phyloP scores from a whole-genome alignment of 2,113 vertebrate genomes.

The Daboia siamensis region DNA sequence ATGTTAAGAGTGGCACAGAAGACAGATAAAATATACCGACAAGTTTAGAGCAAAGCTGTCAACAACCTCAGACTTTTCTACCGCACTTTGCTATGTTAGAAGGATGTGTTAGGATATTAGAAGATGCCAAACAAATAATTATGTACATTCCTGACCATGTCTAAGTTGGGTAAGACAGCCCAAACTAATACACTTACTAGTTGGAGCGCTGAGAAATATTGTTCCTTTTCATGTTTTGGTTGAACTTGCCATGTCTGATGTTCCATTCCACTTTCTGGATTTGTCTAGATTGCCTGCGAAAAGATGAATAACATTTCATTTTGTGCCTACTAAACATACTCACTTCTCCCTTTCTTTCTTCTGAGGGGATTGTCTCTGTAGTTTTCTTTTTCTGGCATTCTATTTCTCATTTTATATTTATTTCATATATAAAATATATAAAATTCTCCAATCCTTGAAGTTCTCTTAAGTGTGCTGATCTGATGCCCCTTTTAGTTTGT shows the following conservation, averaged over 20 bases:
- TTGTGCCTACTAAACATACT: neutral
- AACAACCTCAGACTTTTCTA: neutral
- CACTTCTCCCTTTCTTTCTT: neutral
- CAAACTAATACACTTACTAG: neutral
- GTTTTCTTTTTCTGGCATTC: neutral
- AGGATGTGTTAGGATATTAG: neutral
- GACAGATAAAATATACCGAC: rapidly evolving
- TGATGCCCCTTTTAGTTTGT: neutral
- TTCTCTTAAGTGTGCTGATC: neutral
- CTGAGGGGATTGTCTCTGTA: neutral
- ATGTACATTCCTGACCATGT: rapidly evolving
- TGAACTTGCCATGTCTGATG: neutral
- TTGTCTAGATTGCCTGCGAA: neutral
- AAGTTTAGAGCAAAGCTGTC: neutral
- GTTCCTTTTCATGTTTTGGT: neutral
- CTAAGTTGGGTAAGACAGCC: neutral
- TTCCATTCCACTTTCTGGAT: neutral
- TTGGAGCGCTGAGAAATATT: neutral
- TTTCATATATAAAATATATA: no score
- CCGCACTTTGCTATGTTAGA: rapidly evolving
- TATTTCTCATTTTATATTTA: neutral
- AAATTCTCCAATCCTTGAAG: neutral
- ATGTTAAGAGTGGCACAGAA: neutral
- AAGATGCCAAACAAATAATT: no score
- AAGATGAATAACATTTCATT: neutral